Evolutionary conservation across 2,113 vertebrate genomes (phyloP).

Genomic region (Neolamprologus brichardi): DNA sequence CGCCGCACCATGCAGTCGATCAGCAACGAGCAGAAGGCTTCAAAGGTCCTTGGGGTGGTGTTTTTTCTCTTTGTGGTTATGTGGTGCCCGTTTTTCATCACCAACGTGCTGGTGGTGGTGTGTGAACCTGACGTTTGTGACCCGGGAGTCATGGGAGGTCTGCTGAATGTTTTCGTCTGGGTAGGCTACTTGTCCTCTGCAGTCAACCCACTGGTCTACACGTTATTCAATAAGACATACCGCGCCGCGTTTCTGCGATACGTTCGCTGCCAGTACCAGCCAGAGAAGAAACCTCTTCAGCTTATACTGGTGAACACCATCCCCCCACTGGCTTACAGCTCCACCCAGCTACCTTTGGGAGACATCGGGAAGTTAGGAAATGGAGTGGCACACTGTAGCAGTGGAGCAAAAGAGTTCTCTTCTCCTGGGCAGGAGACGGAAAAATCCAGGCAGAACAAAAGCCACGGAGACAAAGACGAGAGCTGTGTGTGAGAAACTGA

Average conservation of each 20-base stretch:
- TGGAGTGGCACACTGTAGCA: constrained; percentile 12
- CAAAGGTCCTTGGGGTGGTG: constrained; percentile 94
- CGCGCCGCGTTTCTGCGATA: constrained; percentile 88
- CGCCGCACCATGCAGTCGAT: constrained; percentile 91
- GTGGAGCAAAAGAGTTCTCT: neutral
- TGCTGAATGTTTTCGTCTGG: constrained; percentile 95
- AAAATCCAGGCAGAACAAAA: neutral
- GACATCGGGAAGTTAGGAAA: constrained; percentile 69
- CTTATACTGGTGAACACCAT: constrained; percentile 92
- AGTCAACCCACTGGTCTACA: constrained; percentile 93
- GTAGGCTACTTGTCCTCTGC: constrained; percentile 94
- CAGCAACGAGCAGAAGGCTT: constrained; percentile 94
- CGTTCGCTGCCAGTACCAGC: constrained; percentile 85
- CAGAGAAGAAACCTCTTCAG: constrained; percentile 86
- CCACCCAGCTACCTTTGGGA: constrained; percentile 75
- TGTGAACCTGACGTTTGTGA: constrained; percentile 81
- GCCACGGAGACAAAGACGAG: constrained; percentile 14
- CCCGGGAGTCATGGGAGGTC: constrained; percentile 71
- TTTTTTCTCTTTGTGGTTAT: constrained; percentile 96
- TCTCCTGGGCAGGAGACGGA: neutral
- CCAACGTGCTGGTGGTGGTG: constrained; percentile 87
- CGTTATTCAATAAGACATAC: constrained; percentile 92
- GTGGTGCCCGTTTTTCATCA: constrained; percentile 98
- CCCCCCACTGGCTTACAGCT: constrained; percentile 84
- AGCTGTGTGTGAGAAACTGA: constrained; percentile 42